Conservation (phyloP, 2,797 vertebrate species). For the Amblyraja radiata region DNA sequence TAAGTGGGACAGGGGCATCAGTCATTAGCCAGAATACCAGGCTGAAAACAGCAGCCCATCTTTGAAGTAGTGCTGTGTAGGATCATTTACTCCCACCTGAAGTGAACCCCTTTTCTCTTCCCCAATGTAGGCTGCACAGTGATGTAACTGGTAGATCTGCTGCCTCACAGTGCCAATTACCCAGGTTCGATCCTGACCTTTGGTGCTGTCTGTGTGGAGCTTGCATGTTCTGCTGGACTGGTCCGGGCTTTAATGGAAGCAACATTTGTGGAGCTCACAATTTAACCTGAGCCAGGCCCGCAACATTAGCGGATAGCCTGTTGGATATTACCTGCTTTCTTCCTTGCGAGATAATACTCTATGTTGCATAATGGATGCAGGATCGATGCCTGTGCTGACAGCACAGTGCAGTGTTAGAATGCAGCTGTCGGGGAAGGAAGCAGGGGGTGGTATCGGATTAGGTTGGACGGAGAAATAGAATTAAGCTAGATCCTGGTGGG, state of each 20-base stretch:
- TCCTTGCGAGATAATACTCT: neutral
- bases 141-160: too few species aligned
- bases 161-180: too few species aligned
- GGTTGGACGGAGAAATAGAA: neutral
- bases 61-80: too few species aligned
- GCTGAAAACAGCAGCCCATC: too few species aligned
- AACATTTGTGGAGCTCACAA: neutral
- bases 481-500: neutral
- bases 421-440: neutral
- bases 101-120: too few species aligned
- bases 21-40: too few species aligned
- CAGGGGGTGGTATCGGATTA: neutral
- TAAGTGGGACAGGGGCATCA: too few species aligned
- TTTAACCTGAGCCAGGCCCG: neutral
- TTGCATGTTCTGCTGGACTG: neutral
- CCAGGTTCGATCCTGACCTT: too few species aligned
- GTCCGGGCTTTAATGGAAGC: neutral
- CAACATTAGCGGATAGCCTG: neutral
- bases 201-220: too few species aligned
- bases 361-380: neutral
- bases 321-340: neutral
- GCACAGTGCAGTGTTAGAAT: neutral
- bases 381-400: neutral
- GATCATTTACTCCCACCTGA: neutral
- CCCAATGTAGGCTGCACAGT: too few species aligned